Evolutionary conservation across 2,888 invertebrate species (phyloP), one percentile per base, ranked within the genome.

Genomic region (Nemurella pictetii): DNA sequence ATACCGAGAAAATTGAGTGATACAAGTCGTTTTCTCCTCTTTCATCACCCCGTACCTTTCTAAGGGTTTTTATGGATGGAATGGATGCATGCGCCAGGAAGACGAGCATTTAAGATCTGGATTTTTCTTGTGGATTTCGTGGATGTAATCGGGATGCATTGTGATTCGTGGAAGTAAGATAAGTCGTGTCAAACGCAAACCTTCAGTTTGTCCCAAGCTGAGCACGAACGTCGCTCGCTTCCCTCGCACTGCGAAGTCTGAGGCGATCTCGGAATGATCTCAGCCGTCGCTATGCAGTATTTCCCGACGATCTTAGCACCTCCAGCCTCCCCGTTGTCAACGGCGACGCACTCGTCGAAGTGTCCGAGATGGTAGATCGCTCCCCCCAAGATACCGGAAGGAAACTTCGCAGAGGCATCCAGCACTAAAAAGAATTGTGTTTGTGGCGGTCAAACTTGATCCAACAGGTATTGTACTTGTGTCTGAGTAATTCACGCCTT

Each of bases 261-360:
- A 1, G 15, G n/a, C 35, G 26, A 55, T 12, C 55, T 7, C 20
- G 55, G 82, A 0, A 2, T 5, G 26, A 82, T 9, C 72, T 95
- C 95, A 85, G 95, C 90, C 80, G 92, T 92, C 36, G 94, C 94
- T 87, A 95, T 89, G 88, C 95, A 95, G 89, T 95, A 95, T 89
- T 94, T 93, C 72, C 95, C 95, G n/a, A 35, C 36, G 55, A 86
- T 81, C 30, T 15, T 29, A 9, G 20, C 74, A 27, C 9, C 35
- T 9, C 81, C 77, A 35, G 28, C 35, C 84, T 20, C 83, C 0
- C 83, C 85, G 12, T 78, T 83, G 80, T 83, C 72, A 3, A 86
- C 85, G 0, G n/a, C 30, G 27, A 87, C 80, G 55, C 87, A 87
- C 83, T 87, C 85, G 83, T 87, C 87, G 77, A 86, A 87, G 80